Evolutionary conservation across 2,797 vertebrate species (phyloP), one percentile per base, ranked within the genome.

Genomic region (Halcyon badia): DNA sequence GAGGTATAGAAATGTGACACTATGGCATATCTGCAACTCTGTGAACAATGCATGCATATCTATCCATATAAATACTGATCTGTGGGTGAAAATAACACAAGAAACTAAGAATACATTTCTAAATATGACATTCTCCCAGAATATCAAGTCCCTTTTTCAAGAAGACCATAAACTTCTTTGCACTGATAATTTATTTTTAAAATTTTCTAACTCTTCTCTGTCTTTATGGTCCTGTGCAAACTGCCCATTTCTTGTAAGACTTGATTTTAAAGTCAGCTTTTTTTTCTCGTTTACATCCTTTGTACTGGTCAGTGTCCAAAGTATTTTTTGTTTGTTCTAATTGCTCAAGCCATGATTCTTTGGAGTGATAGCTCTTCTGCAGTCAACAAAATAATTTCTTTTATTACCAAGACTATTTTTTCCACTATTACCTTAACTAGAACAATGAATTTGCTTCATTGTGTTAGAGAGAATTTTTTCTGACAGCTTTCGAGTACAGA

Each of bases 401-500:
- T 95, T 94, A 71, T 85, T 95, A 87, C 49, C 52, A 92, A 90
- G 39, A 18, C 56, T 64, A 5, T 94, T 91, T 94, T 95, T 48
- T n/a, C 31, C 51, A 66, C 69, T 86, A 17, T 72, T 78, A 46
- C 54, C 33, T 91, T 87, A 33, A 83, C 76, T 93, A 86, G 69
- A 94, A 86, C 79, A 90, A 86, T 62, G 73, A 56, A 93, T 90
- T 95, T 90, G 26, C 87, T 82, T 81, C 87, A 88, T 93, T 97
- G 87, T 95, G 62, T 88, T 72, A 95, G 51, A 86, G 39, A 95
- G 86, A 97, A 83, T 97, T 89, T 97, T 93, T 93, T 87, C 83
- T 97, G 94, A 96, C 97, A 96, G 90, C 93, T 94, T 93, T 94
- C 95, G 86, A 97, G 93, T 87, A 94, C 56, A 92, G 75, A 94